These are phyloP conservation scores for Epinotia bilunana DNA, from an alignment of 2,888 invertebrate genomes.

Conservation along the genomic window DNA sequence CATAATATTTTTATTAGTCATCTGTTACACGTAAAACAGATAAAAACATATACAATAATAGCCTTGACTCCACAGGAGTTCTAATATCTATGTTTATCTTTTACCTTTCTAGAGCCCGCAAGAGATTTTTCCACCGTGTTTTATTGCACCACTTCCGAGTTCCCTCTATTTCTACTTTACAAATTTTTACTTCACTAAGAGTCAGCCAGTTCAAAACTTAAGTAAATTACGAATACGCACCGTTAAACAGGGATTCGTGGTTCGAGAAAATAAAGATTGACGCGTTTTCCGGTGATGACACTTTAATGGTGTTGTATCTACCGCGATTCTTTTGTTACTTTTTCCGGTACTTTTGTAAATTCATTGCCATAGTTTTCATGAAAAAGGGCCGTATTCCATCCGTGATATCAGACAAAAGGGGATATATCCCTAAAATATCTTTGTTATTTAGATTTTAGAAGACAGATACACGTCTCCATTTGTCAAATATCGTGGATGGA, in stretches of 20 bases:
- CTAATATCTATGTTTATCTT: neutral
- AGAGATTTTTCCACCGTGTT: conserved; percentile 25
- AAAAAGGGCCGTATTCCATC: neutral
- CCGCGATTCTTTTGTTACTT: conserved; percentile 1
- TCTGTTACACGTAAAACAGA: no score
- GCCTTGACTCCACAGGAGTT: neutral
- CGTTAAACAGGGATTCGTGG: conserved; percentile 33
- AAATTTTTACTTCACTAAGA: no score
- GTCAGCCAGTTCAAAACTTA: conserved; percentile 39
- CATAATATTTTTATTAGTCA: neutral
- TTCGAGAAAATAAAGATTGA: conserved; percentile 13
- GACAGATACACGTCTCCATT: neutral
- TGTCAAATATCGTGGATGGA: no score
- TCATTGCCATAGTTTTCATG: neutral
- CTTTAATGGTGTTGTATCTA: conserved; percentile 20
- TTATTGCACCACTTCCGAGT: conserved; percentile 38
- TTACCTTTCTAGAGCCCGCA: conserved; percentile 6
- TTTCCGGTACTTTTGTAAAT: neutral
- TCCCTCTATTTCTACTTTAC: conserved; percentile 35
- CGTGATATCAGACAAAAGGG: neutral
- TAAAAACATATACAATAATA: neutral
- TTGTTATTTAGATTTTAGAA: neutral
- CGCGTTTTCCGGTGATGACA: conserved; percentile 28
- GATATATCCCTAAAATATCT: neutral
- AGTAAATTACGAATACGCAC: conserved; percentile 34